Conservation (phyloP, 2,888 invertebrate species). For the Orthosia incerta region DNA sequence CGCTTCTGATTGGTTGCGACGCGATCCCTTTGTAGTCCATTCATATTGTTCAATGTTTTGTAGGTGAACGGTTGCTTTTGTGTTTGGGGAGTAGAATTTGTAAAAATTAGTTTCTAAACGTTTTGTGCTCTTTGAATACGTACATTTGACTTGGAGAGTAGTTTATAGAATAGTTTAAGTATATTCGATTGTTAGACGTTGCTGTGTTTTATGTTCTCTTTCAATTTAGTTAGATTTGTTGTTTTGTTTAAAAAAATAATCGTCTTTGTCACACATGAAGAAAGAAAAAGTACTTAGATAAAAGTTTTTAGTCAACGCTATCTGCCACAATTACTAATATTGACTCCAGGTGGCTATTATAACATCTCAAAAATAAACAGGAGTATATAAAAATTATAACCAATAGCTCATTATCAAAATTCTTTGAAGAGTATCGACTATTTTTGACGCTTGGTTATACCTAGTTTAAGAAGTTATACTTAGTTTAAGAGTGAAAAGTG, state of each 20-base stretch:
- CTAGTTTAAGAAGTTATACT: no score
- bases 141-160: not conserved
- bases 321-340: not conserved
- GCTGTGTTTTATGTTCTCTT: not conserved
- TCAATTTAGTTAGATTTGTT: not conserved
- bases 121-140: constrained; percentile 15
- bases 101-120: not conserved
- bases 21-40: constrained; percentile 50
- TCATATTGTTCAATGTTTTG: constrained; percentile 59
- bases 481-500: not conserved
- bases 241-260: no score
- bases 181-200: not conserved
- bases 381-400: no score
- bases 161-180: not conserved
- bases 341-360: no score
- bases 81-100: not conserved
- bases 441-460: not conserved
- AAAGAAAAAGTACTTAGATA: no score
- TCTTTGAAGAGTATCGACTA: not conserved
- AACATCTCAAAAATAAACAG: no score
- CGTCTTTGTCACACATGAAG: no score
- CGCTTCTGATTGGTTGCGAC: constrained; percentile 71
- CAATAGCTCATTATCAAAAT: no score
- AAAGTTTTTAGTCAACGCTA: not conserved
- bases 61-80: constrained; percentile 54